These are phyloP conservation scores for Psettodes erumei DNA, from an alignment of 2,113 vertebrate genomes.

Conservation along the genomic window DNA sequence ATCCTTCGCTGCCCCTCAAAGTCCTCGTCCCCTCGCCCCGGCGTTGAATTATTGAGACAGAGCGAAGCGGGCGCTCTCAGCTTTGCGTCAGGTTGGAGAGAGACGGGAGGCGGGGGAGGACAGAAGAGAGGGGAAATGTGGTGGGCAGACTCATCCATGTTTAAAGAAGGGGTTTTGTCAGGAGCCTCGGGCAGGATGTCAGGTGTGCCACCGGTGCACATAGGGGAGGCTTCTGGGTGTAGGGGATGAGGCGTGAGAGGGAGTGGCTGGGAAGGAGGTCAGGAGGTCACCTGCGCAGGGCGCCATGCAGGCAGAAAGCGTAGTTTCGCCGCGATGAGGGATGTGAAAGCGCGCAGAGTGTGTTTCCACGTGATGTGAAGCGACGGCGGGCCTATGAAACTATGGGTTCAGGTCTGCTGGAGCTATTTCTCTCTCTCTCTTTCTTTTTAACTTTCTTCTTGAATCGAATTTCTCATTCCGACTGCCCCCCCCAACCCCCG, in stretches of 20 bases:
- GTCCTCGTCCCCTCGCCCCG: slow-evolving; percentile 63
- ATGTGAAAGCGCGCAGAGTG: background rate
- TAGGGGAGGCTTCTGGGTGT: slow-evolving; percentile 56
- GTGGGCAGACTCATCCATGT: slow-evolving; percentile 80
- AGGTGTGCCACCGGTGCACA: slow-evolving; percentile 68
- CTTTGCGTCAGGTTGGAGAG: slow-evolving; percentile 62
- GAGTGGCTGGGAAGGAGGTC: slow-evolving; percentile 43
- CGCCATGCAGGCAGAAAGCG: slow-evolving; percentile 4
- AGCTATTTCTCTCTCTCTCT: background rate
- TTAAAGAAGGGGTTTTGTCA: slow-evolving; percentile 81
- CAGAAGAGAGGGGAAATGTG: slow-evolving; percentile 41
- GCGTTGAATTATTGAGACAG: slow-evolving; percentile 82
- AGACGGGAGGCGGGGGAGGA: slow-evolving; percentile 45
- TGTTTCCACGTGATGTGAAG: background rate
- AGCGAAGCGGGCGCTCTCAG: slow-evolving; percentile 75
- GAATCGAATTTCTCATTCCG: slow-evolving; percentile 19
- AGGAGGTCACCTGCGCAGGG: slow-evolving; percentile 46
- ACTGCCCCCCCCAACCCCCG: background rate
- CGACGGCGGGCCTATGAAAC: background rate
- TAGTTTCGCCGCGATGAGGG: background rate
- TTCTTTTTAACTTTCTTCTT: background rate
- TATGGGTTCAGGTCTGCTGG: background rate
- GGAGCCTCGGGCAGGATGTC: slow-evolving; percentile 75
- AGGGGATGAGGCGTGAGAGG: slow-evolving; percentile 28
- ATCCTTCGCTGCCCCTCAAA: slow-evolving; percentile 45